Percentiles rank a stretch among this genome's conserved stretches.
Conservation (phyloP, 2,888 invertebrate genomes). For the Oasisia sp. region DNA sequence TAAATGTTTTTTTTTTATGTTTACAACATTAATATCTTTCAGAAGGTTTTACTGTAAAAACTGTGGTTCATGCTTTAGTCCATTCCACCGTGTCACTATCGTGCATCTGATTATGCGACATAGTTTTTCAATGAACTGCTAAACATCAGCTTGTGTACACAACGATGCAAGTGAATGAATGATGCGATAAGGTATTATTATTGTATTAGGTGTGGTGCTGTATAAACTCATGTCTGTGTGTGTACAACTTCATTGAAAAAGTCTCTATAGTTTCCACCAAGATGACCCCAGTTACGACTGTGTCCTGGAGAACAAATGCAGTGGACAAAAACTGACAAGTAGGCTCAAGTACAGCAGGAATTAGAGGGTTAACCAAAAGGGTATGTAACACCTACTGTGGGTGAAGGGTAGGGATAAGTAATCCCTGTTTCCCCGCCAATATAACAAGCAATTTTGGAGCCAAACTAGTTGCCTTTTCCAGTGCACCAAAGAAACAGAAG, state of each 20-base stretch:
- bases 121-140: constrained; percentile 12
- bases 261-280: not conserved
- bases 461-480: too few relatives aligned
- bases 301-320: not conserved
- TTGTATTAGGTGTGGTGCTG: not conserved
- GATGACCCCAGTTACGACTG: not conserved
- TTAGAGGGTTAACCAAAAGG: not conserved
- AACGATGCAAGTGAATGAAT: not conserved
- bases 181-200: not conserved
- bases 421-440: too few relatives aligned
- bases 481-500: not conserved
- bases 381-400: too few relatives aligned
- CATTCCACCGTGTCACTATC: not conserved
- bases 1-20: not conserved
- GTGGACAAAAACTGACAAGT: not conserved
- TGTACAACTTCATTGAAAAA: not conserved
- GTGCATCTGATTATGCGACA: not conserved
- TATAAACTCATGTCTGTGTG: not conserved
- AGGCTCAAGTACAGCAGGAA: too few relatives aligned
- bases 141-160: not conserved
- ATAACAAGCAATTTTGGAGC: too few relatives aligned
- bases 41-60: not conserved
- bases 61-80: not conserved
- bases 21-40: not conserved
- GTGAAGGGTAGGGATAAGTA: too few relatives aligned